These are phyloP conservation scores for Papilio dardanus DNA, from an alignment of 1,140 invertebrate genomes.

Conservation along the genomic window DNA sequence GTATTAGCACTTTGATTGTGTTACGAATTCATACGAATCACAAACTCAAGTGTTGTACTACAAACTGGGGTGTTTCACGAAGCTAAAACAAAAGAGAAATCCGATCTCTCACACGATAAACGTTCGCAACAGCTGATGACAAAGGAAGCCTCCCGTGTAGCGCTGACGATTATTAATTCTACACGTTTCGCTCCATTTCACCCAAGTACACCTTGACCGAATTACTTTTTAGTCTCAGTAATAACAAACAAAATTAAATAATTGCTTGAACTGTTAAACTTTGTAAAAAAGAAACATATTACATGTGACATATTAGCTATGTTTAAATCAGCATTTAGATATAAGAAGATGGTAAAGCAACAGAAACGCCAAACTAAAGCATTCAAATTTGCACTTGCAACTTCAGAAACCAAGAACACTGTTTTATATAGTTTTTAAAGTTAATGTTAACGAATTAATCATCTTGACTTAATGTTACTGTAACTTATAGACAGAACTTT, in stretches of 20 bases:
- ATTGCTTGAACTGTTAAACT: not conserved
- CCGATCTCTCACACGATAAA: conserved; percentile 48
- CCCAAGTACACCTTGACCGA: conserved; percentile 66
- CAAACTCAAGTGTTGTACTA: not conserved
- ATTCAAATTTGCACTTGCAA: not conserved
- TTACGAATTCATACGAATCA: conserved; percentile 13
- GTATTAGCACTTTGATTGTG: not conserved
- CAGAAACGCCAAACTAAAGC: too few species aligned
- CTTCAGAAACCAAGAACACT: not conserved
- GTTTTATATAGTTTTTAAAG: not conserved
- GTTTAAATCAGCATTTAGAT: not conserved
- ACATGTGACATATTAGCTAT: not conserved
- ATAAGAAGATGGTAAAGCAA: too few species aligned
- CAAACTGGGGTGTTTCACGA: not conserved
- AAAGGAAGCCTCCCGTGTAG: conserved; percentile 56
- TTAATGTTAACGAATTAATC: not conserved
- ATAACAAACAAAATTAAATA: not conserved
- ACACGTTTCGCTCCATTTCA: conserved; percentile 55
- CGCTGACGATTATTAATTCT: conserved; percentile 31
- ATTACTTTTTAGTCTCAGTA: conserved; percentile 37
- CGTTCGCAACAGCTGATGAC: conserved; percentile 21
- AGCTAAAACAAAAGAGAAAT: conserved; percentile 29
- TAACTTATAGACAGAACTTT: not conserved
- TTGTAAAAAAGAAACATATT: not conserved
- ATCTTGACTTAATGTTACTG: not conserved